Percentiles rank a stretch among this genome's conserved stretches.
Conservation (phyloP, 2,888 invertebrate genomes). For the Hermaeophaga mercurialis region DNA sequence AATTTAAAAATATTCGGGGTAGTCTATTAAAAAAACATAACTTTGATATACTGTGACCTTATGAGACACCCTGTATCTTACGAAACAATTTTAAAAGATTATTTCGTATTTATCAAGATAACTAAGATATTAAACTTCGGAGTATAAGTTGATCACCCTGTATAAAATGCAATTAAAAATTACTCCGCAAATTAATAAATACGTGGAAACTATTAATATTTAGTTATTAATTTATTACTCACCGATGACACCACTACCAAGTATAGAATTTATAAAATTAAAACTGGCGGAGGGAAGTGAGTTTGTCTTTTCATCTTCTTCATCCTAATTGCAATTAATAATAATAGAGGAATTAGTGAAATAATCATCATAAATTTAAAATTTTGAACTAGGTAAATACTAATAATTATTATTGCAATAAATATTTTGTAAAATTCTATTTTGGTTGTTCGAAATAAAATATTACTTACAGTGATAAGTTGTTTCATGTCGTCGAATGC, state of each 20-base stretch:
- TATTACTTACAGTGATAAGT: conserved; percentile 63
- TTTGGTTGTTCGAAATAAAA: neutral
- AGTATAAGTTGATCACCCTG: no score
- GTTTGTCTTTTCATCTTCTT: conserved; percentile 65
- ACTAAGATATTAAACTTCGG: no score
- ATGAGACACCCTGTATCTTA: no score
- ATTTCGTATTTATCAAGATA: no score
- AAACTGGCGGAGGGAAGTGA: conserved; percentile 79
- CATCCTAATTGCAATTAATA: conserved; percentile 59
- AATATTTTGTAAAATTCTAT: neutral
- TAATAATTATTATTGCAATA: neutral
- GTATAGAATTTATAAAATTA: conserved; percentile 87
- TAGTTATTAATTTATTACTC: conserved; percentile 41
- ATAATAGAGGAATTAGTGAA: conserved; percentile 3
- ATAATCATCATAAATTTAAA: no score
- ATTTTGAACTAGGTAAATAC: neutral
- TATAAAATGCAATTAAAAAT: no score
- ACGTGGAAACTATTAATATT: no score
- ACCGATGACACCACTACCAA: conserved; percentile 87
- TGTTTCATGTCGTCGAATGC: conserved; percentile 71
- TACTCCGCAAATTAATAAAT: no score
- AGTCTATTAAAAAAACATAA: no score
- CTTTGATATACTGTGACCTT: no score
- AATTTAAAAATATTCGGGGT: no score
- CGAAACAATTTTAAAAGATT: no score